Evolutionary conservation across 1,140 invertebrate genomes (phyloP), one percentile per base, ranked within the genome.

Genomic region (Marisa cornuarietis): DNA sequence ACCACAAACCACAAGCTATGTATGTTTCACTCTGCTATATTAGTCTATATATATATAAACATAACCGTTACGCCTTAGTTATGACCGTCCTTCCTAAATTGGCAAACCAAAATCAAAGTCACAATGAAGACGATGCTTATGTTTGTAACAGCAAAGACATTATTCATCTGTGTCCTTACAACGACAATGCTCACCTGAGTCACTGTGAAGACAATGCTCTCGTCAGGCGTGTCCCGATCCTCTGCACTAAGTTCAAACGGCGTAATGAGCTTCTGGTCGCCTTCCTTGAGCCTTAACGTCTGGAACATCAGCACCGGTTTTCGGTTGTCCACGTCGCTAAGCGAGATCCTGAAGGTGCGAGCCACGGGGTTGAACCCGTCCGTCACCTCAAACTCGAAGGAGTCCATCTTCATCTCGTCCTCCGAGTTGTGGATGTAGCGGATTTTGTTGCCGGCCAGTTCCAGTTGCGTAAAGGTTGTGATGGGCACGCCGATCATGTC

Each of bases 321-420:
- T 75, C 91, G 90, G 83, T 92, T 91, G 82, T 92, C 90, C 8
- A 91, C 87, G 82, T 90, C 89, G 61, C 83, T 90, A 20, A 92
- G 82, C 0, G 91, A 88, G 72, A 92, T 91, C 72, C 90, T 81
- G 79, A 92, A 92, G 16, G 90, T 91, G 20, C 90, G 79, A 51
- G 82, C 85, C 0, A 91, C 89, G 18, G 87, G 88, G 82, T 92
- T 91, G 79, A 83, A 88, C 11, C 90, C 90, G 82, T 91, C 91
- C 0, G 88, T 90, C 13, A 91, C 91, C 82, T 91, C 91, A 82
- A 92, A 91, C 81, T 91, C 90, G 83, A 92, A 92, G 69, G 86
- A 87, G 81, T 92, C 91, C 85, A 90, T 88, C 82, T 90, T 90
- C 18, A 88, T 86, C 85, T 92, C 91, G 82, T 90, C 89, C 18